Conservation (phyloP, 2,113 vertebrate species). For the Dicerorhinus sumatrensis region DNA sequence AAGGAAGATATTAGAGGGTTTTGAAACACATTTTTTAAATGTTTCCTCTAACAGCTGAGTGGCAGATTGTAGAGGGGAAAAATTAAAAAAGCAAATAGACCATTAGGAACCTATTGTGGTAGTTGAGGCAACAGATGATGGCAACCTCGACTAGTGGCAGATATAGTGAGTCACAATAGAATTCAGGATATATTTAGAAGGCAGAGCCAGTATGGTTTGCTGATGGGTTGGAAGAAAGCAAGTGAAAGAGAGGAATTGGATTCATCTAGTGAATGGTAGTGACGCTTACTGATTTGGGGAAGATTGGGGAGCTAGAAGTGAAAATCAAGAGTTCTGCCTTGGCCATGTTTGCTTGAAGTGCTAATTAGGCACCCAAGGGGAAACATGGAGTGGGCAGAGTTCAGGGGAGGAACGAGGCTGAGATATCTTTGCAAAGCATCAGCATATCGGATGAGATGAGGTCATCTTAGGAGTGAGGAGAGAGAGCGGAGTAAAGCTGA, state of each 20-base stretch:
- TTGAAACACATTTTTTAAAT: not conserved
- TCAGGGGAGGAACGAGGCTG: not conserved
- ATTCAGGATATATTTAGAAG: not conserved
- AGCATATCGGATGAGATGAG: not conserved
- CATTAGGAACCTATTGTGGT: not conserved
- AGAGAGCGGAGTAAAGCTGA: not conserved
- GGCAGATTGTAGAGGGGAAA: not conserved
- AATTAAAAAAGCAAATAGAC: not conserved
- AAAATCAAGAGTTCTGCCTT: not conserved
- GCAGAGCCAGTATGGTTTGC: not conserved
- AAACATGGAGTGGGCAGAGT: not conserved
- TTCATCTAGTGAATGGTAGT: not conserved
- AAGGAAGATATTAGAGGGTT: not conserved
- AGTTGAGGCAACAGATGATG: not conserved
- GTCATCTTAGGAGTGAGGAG: not conserved
- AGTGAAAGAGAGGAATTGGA: not conserved
- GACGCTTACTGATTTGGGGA: not conserved
- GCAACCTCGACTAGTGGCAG: not conserved
- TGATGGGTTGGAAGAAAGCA: not conserved
- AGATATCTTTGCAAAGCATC: not conserved
- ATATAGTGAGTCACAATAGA: not conserved
- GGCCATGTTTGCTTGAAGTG: not conserved
- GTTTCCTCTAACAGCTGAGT: not conserved
- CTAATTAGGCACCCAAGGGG: not conserved
- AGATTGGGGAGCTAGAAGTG: not conserved